Evolutionary conservation across 2,113 vertebrate species (phyloP), one percentile per base, ranked within the genome.

Genomic region (Burhinus oedicnemus): DNA sequence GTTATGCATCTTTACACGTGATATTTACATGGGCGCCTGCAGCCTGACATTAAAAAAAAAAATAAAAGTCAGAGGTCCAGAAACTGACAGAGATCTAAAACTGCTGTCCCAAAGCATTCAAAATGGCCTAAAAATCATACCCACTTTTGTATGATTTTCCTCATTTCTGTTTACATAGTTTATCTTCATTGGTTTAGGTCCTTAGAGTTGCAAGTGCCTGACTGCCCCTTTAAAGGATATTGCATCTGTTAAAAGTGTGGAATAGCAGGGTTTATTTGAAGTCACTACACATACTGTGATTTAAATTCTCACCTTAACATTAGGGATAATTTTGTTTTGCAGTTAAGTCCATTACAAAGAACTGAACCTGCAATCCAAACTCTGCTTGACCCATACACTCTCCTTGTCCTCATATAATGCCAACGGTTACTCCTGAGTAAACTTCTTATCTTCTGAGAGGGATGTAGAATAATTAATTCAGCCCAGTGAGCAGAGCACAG

Each of bases 1-100:
- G 5, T 1, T 20, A 5, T 30, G 3, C 11, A 38, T 34, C 8
- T 21, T 1, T 11, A 32, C 5, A 11, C 1, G 0, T 47, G 32
- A 30, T 21, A 9, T 54, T 54, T 25, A 38, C 21, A 30, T 5
- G 17, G 15, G 23, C 34, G 5, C 32, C n/a, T 64, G 17, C 11
- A 72, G 23, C 4, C 23, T 55, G 14, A n/a, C 34, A 26, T 49
- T 9, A 45, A 65, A 57, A 51, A 12, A 12, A 17, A 54, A 32
- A 6, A 26, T 27, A 15, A 44, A 79, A 76, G 42, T 36, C 32
- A 81, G 11, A 47, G 9, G 4, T 52, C 27, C 19, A 42, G 29
- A 55, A 65, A 20, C 4, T 15, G 29, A 27, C 1, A 76, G 10
- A 58, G 2, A 2, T 55, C 64, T 64, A 51, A 80, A 96, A 55